phyloP scores from a whole-genome alignment of 2,888 invertebrate species.

The Drosophila pseudotalamancana region DNA sequence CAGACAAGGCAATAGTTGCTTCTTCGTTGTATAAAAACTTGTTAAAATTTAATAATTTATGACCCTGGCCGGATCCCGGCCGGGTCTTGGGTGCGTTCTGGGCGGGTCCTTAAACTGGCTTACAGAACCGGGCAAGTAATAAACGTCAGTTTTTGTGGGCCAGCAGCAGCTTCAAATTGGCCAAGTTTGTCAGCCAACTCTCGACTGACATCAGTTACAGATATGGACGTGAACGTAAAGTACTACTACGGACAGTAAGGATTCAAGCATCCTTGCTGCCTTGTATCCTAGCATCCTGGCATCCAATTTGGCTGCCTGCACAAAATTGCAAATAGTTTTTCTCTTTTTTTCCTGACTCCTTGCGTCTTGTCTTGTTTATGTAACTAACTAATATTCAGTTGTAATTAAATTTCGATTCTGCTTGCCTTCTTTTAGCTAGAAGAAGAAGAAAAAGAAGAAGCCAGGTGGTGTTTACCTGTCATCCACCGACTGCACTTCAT shows the following conservation, averaged over 20 bases:
- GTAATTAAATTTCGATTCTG: slow-evolving; percentile 71
- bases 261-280: slow-evolving; percentile 1
- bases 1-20: slow-evolving; percentile 50
- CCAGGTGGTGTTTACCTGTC: slow-evolving; percentile 58
- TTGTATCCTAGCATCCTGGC: not conserved
- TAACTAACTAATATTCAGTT: slow-evolving; percentile 70
- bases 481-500: slow-evolving; percentile 30
- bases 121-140: slow-evolving; percentile 55
- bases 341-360: not conserved
- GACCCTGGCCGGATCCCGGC: slow-evolving; percentile 56
- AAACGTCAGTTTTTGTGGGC: slow-evolving; percentile 71
- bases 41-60: slow-evolving; percentile 81
- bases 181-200: slow-evolving; percentile 64
- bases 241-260: slow-evolving; percentile 5
- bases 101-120: slow-evolving; percentile 24
- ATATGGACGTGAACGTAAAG: slow-evolving; percentile 33
- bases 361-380: slow-evolving; percentile 55
- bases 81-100: too few relatives aligned
- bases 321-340: slow-evolving; percentile 52
- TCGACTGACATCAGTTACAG: slow-evolving; percentile 48
- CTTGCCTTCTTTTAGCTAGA: slow-evolving; percentile 5
- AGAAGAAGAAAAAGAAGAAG: too few relatives aligned
- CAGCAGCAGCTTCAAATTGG: slow-evolving; percentile 53
- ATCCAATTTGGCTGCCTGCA: slow-evolving; percentile 55
- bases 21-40: slow-evolving; percentile 74